Conservation (phyloP, 2,888 invertebrate genomes). For the Litoditis marina region DNA sequence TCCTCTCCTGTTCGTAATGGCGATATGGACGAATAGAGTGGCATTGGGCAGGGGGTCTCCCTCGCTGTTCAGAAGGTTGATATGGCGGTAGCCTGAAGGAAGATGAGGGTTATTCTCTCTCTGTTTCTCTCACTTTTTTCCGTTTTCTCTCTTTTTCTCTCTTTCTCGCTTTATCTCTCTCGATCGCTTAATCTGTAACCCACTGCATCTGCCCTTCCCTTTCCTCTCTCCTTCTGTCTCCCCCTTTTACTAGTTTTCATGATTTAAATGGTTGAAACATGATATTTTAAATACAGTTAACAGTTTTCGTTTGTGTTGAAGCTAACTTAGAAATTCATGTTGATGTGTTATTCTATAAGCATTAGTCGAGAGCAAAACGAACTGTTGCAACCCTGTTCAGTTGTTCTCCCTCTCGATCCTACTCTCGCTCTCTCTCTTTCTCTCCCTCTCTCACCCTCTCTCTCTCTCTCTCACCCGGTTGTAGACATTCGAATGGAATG, state of each 20-base stretch:
- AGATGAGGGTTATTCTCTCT: too few relatives aligned
- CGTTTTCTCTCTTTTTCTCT: constrained; percentile 4
- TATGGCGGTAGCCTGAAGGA: constrained; percentile 68
- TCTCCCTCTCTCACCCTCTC: too few relatives aligned
- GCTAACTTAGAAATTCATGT: too few relatives aligned
- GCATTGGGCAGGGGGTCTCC: constrained; percentile 67
- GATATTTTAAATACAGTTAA: neutral
- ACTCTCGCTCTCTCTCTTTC: too few relatives aligned
- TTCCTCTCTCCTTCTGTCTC: neutral
- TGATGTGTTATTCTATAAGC: too few relatives aligned
- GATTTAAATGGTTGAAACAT: neutral
- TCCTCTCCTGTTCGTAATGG: constrained; percentile 67
- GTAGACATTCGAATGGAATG: constrained; percentile 69
- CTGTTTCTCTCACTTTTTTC: too few relatives aligned
- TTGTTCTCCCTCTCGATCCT: too few relatives aligned
- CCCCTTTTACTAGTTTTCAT: neutral
- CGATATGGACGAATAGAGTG: constrained; percentile 68
- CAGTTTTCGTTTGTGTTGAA: too few relatives aligned
- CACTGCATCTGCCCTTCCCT: neutral
- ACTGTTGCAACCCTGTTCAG: too few relatives aligned
- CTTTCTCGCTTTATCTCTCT: constrained; percentile 1
- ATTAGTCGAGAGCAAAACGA: too few relatives aligned
- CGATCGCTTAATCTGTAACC: neutral
- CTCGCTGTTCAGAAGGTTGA: constrained; percentile 66
- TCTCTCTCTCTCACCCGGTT: constrained; percentile 66